These are phyloP conservation scores for Chrysopilus asiliformis DNA, from an alignment of 2,888 invertebrate species.

Conservation along the genomic window DNA sequence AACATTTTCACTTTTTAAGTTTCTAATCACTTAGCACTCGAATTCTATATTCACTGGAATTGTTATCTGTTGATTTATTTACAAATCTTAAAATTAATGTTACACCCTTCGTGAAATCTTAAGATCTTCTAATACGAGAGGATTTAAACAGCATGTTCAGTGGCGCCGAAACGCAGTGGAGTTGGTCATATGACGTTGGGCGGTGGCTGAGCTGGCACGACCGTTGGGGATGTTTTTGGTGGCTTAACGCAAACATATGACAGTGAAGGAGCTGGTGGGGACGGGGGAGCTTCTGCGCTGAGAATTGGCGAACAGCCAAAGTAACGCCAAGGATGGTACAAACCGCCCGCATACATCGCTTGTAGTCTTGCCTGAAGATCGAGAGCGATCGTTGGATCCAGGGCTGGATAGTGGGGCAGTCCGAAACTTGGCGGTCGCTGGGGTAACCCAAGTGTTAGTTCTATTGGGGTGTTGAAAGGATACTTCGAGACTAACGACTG, in stretches of 20 bases:
- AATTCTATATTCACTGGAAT: too few relatives aligned
- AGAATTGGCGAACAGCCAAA: slow-evolving; percentile 30
- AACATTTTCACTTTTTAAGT: neutral
- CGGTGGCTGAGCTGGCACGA: slow-evolving; percentile 20
- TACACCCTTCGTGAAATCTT: too few relatives aligned
- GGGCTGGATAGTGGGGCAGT: slow-evolving; percentile 28
- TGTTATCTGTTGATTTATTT: too few relatives aligned
- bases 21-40: neutral
- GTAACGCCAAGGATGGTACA: slow-evolving; percentile 36
- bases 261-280: slow-evolving; percentile 23
- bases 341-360: slow-evolving; percentile 34
- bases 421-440: slow-evolving; percentile 21
- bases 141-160: slow-evolving; percentile 29
- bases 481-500: slow-evolving; percentile 23
- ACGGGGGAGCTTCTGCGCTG: slow-evolving; percentile 33
- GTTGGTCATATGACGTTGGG: slow-evolving; percentile 38
- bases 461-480: slow-evolving; percentile 31
- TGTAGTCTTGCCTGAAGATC: slow-evolving; percentile 34
- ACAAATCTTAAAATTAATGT: too few relatives aligned
- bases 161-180: slow-evolving; percentile 35
- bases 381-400: slow-evolving; percentile 34
- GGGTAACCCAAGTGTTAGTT: slow-evolving; percentile 28
- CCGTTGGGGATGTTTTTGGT: slow-evolving; percentile 29
- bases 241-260: slow-evolving; percentile 27
- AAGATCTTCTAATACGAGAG: too few relatives aligned